phyloP scores from a whole-genome alignment of 2,888 invertebrate species.

The Exocentrus adspersus region DNA sequence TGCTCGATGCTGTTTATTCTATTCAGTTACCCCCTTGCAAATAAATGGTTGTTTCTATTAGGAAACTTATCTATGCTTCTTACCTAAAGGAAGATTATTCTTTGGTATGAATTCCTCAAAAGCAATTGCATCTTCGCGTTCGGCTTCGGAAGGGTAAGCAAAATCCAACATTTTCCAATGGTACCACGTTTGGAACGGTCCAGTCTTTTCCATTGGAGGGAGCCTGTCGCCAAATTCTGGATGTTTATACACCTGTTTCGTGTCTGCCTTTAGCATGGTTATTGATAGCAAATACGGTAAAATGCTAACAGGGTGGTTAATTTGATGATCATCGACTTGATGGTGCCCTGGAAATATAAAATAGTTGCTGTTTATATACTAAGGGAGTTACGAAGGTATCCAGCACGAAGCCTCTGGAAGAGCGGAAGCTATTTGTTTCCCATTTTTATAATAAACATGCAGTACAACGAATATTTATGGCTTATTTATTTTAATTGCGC shows the following conservation, averaged over 20 bases:
- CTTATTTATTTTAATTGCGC: no score
- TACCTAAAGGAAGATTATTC: conserved; percentile 73
- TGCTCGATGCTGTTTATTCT: no score
- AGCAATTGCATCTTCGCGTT: conserved; percentile 69
- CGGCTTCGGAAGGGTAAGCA: conserved; percentile 70
- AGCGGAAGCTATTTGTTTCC: no score
- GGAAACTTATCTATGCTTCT: not conserved
- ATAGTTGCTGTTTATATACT: no score
- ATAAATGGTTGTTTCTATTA: not conserved
- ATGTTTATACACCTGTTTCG: conserved; percentile 1
- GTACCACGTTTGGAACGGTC: conserved; percentile 72
- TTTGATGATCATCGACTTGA: no score
- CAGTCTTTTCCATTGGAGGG: conserved; percentile 63
- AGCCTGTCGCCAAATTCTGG: conserved; percentile 17
- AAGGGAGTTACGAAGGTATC: no score
- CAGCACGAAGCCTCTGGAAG: no score
- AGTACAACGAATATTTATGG: not conserved
- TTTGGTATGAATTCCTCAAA: conserved; percentile 73
- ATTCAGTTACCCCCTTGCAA: no score
- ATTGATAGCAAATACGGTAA: conserved; percentile 67
- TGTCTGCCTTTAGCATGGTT: conserved; percentile 42
- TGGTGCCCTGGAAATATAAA: conserved; percentile 25
- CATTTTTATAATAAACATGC: no score
- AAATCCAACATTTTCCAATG: conserved; percentile 82
- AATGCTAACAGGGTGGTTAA: conserved; percentile 54